These are phyloP conservation scores for Pipra filicauda DNA, from an alignment of 2,113 vertebrate species.

Conservation along the genomic window DNA sequence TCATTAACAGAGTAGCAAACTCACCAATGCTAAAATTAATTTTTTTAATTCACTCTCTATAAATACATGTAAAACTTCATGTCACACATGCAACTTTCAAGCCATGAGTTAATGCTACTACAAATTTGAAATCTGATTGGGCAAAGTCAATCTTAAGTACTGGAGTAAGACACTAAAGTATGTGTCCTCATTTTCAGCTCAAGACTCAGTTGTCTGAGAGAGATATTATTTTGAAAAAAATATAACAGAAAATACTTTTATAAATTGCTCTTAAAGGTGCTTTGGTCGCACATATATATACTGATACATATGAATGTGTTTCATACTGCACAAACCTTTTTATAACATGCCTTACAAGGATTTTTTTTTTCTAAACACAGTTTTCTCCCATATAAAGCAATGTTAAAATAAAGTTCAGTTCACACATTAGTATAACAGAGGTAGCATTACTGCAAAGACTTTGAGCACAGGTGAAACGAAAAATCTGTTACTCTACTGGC, in stretches of 20 bases:
- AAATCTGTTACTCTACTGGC: neutral
- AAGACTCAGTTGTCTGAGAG: neutral
- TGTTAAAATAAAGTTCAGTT: neutral
- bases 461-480: neutral
- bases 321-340: neutral
- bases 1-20: neutral
- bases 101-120: neutral
- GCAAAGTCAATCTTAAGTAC: neutral
- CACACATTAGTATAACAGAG: neutral
- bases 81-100: neutral
- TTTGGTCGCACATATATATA: neutral
- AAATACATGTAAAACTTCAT: neutral
- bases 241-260: neutral
- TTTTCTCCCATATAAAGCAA: neutral
- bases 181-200: neutral
- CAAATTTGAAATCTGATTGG: neutral
- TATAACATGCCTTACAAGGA: neutral
- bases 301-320: neutral
- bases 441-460: neutral
- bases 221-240: neutral
- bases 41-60: neutral
- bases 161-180: neutral
- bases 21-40: neutral
- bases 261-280: neutral
- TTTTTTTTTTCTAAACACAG: neutral